Conservation (phyloP, 2,113 vertebrate species). For the Dasyprocta punctata region DNA sequence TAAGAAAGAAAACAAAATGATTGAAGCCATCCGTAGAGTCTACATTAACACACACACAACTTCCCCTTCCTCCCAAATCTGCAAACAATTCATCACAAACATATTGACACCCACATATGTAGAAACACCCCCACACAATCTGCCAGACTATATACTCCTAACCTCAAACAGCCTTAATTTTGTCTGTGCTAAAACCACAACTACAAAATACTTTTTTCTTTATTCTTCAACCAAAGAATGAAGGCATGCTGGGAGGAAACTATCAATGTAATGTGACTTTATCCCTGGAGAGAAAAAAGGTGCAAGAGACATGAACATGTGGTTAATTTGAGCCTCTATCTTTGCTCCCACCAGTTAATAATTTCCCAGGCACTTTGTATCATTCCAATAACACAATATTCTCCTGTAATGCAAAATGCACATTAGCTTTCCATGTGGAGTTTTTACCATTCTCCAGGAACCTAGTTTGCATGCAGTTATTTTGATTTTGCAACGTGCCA, state of each 20-base stretch:
- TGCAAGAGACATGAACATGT: conserved; percentile 10
- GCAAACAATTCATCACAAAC: conserved; percentile 73
- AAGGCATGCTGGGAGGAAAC: conserved; percentile 47
- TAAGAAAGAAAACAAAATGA: conserved; percentile 59
- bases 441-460: not conserved
- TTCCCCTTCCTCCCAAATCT: conserved; percentile 46
- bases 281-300: not conserved
- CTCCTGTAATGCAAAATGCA: conserved; percentile 54
- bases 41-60: not conserved
- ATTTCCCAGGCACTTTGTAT: conserved; percentile 13
- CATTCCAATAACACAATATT: conserved; percentile 22
- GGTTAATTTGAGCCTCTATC: not conserved
- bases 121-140: conserved; percentile 59
- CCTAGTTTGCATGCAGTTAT: conserved; percentile 1
- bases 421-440: conserved; percentile 45
- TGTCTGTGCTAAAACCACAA: conserved; percentile 51
- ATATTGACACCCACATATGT: conserved; percentile 74
- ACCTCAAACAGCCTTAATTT: conserved; percentile 64
- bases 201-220: conserved; percentile 52
- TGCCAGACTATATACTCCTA: conserved; percentile 62
- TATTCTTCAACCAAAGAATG: conserved; percentile 43
- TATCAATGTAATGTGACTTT: conserved; percentile 48
- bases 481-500: conserved; percentile 9
- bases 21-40: not conserved
- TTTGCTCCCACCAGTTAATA: not conserved